Percentiles rank a stretch among this genome's conserved stretches.
These are phyloP conservation scores for Daubentonia madagascariensis DNA, from an alignment of 2,113 vertebrate species.

Conservation along the genomic window DNA sequence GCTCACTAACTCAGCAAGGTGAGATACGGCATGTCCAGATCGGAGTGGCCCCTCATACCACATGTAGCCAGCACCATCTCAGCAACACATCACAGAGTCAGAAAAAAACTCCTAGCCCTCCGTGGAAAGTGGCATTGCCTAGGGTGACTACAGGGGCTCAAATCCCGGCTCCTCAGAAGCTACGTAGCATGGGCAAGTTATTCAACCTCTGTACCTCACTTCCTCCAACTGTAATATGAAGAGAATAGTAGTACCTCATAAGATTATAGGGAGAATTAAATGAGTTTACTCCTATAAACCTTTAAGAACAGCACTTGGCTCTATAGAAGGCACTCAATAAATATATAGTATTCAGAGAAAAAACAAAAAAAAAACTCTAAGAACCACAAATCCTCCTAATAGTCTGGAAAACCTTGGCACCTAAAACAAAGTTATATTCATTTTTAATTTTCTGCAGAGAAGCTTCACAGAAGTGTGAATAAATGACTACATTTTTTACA, in stretches of 20 bases:
- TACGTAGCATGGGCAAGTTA: neutral
- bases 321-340: neutral
- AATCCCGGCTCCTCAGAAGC: neutral
- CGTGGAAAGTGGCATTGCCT: fast-evolving
- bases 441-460: neutral
- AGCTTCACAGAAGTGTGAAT: neutral
- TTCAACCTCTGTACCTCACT: neutral
- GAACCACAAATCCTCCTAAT: neutral
- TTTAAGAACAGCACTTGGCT: neutral
- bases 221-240: neutral
- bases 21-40: neutral
- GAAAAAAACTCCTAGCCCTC: neutral
- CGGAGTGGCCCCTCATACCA: neutral
- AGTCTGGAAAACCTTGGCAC: neutral
- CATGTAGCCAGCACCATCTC: neutral
- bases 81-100: neutral
- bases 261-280: neutral
- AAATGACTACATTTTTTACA: neutral
- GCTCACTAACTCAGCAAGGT: neutral
- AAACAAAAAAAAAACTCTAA: neutral
- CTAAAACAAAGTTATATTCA: neutral
- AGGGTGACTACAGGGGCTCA: neutral
- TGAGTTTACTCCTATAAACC: neutral
- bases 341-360: neutral
- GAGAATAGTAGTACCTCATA: neutral